Conservation (phyloP, 92 coral and sea anemone species). For the Zoanthus gigantus region DNA sequence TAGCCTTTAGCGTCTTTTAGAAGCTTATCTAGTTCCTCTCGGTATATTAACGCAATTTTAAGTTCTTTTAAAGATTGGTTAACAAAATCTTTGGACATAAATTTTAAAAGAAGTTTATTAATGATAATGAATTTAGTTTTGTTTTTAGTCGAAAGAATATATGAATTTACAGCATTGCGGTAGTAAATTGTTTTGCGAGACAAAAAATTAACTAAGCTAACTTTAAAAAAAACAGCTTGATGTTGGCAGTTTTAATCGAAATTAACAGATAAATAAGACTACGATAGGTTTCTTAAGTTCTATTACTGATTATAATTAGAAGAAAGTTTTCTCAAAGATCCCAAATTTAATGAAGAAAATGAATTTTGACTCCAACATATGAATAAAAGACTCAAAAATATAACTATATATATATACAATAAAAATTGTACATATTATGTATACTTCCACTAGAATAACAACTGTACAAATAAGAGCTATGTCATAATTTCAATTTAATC, state of each 20-base stretch:
- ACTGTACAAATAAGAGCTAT: background rate
- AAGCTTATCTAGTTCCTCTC: too few species aligned
- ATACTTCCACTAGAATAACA: background rate
- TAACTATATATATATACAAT: background rate
- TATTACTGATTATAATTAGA: constrained; percentile 3
- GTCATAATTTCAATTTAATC: background rate
- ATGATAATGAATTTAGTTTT: background rate
- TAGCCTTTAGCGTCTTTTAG: background rate
- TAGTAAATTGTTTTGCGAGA: background rate
- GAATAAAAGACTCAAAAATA: background rate
- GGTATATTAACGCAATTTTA: too few species aligned
- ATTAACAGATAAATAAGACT: background rate
- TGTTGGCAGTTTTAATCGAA: background rate
- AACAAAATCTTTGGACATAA: too few species aligned
- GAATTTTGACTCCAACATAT: background rate
- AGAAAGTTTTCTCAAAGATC: background rate
- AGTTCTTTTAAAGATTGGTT: too few species aligned
- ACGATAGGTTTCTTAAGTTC: background rate
- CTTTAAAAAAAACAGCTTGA: background rate
- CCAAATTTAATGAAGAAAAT: background rate
- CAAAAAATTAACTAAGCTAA: background rate
- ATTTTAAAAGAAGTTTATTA: too few species aligned
- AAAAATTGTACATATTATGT: constrained; percentile 25
- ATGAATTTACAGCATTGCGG: background rate
- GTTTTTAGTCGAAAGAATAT: background rate